Conservation (phyloP, 53 echinoderm and acorn worm species). For the Patiria pectinifera region DNA sequence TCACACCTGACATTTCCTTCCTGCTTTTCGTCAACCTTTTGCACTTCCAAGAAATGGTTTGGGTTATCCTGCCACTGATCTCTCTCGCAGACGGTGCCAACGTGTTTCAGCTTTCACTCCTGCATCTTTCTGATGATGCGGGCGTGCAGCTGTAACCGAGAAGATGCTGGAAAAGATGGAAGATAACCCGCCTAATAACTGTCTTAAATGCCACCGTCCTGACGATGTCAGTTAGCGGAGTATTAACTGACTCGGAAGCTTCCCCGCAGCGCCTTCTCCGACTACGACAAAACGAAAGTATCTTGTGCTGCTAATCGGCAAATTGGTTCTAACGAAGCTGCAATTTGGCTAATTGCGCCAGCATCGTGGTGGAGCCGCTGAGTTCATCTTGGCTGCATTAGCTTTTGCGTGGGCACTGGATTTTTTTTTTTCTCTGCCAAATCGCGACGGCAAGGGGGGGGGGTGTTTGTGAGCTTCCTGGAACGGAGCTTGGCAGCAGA, state of each 20-base stretch:
- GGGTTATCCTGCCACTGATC: background rate
- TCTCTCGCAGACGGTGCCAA: background rate
- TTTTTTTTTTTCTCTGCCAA: background rate
- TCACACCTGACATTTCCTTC: conserved; percentile 13
- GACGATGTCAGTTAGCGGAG: conserved; percentile 8
- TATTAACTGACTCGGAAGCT: conserved; percentile 25
- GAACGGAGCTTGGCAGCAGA: conserved; percentile 22
- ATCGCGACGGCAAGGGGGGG: background rate
- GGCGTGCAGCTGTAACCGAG: conserved; percentile 4
- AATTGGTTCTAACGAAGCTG: conserved; percentile 26
- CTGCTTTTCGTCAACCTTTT: conserved; percentile 10
- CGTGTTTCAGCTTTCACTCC: conserved; percentile 27
- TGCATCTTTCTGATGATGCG: conserved; percentile 1
- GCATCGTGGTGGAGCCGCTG: background rate
- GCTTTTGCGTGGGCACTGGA: background rate
- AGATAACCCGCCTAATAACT: conserved; percentile 16
- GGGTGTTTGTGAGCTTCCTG: background rate
- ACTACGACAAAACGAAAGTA: conserved; percentile 1
- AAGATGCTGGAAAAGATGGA: background rate
- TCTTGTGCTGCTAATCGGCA: background rate
- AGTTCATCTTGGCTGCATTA: background rate
- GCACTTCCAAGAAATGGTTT: conserved; percentile 13
- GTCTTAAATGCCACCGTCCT: background rate
- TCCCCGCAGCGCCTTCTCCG: conserved; percentile 8
- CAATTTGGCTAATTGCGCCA: conserved; percentile 22